Conservation (phyloP, 2,888 invertebrate genomes). For the Chrysotoxum bicinctum region DNA sequence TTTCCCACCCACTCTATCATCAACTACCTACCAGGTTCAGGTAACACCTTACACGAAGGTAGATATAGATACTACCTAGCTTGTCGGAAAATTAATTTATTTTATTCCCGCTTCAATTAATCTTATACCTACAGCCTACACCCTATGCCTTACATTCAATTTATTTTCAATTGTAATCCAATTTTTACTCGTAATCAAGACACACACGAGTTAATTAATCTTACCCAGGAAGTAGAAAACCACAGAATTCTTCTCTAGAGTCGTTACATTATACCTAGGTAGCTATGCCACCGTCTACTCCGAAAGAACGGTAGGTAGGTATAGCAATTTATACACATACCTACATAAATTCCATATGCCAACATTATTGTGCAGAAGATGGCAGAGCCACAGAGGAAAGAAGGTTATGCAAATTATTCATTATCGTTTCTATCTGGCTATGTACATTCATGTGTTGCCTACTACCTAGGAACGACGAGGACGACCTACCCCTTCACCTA, state of each 20-base stretch:
- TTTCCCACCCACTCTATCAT: neutral
- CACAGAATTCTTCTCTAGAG: slow-evolving; percentile 29
- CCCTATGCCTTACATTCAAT: slow-evolving; percentile 59
- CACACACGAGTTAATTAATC: slow-evolving; percentile 64
- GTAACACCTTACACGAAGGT: neutral
- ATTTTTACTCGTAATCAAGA: slow-evolving; percentile 58
- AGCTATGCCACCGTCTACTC: neutral
- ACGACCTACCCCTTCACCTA: neutral
- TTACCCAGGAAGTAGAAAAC: slow-evolving; percentile 38
- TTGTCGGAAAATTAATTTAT: slow-evolving; percentile 46
- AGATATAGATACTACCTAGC: neutral
- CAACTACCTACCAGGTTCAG: neutral
- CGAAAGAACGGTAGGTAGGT: neutral
- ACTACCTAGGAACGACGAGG: neutral
- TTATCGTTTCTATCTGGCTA: neutral
- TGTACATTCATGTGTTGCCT: neutral
- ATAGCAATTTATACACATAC: neutral
- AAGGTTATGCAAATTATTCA: neutral
- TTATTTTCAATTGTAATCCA: slow-evolving; percentile 68
- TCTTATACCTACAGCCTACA: neutral
- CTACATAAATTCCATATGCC: neutral
- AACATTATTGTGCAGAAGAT: neutral
- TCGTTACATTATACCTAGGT: neutral
- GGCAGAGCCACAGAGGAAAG: neutral
- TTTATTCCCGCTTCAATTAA: slow-evolving; percentile 50